A percentile compares a stretch with the other conserved stretches of the same genome.
phyloP scores from a whole-genome alignment of 2,888 invertebrate genomes.

The Resseliella maxima region DNA sequence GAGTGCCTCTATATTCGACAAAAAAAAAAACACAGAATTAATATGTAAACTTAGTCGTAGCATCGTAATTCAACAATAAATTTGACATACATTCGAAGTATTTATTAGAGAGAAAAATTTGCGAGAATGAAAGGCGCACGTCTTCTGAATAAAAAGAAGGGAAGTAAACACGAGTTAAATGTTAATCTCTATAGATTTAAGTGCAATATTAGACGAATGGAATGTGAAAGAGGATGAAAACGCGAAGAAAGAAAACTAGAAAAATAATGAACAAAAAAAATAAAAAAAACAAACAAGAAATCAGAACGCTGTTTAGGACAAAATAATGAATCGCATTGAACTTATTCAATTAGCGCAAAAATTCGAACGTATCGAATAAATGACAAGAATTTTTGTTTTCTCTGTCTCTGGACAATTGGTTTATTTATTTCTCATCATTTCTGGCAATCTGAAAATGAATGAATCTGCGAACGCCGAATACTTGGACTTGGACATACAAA shows the following conservation, averaged over 20 bases:
- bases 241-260: too few species aligned
- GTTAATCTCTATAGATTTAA: slow-evolving; percentile 43
- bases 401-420: neutral
- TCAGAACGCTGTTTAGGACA: slow-evolving; percentile 21
- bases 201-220: neutral
- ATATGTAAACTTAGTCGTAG: slow-evolving; percentile 55
- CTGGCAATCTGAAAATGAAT: slow-evolving; percentile 28
- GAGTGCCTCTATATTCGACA: slow-evolving; percentile 61
- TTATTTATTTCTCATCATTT: neutral
- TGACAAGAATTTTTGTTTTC: neutral
- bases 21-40: too few species aligned
- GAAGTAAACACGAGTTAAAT: neutral
- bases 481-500: slow-evolving; percentile 53
- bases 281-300: neutral
- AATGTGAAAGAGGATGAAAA: neutral
- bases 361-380: neutral
- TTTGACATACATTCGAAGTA: slow-evolving; percentile 26
- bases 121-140: too few species aligned
- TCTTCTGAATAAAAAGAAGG: too few species aligned
- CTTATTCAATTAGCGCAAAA: neutral
- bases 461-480: neutral
- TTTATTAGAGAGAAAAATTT: neutral
- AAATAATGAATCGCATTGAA: neutral
- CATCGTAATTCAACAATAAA: slow-evolving; percentile 42
- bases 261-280: neutral